phyloP scores from a whole-genome alignment of 2,113 vertebrate genomes.

The Dinomys branickii region DNA sequence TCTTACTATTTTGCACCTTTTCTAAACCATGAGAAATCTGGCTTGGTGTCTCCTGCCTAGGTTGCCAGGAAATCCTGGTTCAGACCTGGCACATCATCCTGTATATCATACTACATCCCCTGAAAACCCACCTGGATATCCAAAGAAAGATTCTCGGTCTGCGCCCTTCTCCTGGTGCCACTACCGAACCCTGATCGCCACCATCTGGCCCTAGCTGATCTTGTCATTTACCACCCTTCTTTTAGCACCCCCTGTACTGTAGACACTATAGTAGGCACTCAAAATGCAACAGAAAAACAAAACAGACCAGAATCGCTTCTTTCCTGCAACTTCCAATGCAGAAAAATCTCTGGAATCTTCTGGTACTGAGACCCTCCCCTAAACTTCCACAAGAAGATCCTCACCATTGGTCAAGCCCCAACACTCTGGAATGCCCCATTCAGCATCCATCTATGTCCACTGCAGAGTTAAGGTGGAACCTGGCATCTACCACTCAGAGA shows the following conservation, averaged over 20 bases:
- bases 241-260: not conserved
- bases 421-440: not conserved
- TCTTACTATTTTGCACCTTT: not conserved
- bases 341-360: not conserved
- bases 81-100: not conserved
- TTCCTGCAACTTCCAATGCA: not conserved
- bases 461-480: not conserved
- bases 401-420: not conserved
- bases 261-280: not conserved
- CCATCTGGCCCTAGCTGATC: not conserved
- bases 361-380: not conserved
- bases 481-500: not conserved
- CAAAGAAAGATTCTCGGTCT: not conserved
- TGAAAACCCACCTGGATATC: not conserved
- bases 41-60: not conserved
- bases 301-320: not conserved
- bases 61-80: not conserved
- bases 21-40: conserved; percentile 1
- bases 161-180: not conserved
- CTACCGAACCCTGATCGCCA: not conserved
- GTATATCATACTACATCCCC: not conserved
- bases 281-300: not conserved
- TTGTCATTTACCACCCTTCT: not conserved
- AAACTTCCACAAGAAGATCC: not conserved
- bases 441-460: not conserved